A percentile compares a stretch with the other conserved stretches of the same genome.
Evolutionary conservation across 2,113 vertebrate genomes (phyloP).

Genomic region (Centrocercus urophasianus): DNA sequence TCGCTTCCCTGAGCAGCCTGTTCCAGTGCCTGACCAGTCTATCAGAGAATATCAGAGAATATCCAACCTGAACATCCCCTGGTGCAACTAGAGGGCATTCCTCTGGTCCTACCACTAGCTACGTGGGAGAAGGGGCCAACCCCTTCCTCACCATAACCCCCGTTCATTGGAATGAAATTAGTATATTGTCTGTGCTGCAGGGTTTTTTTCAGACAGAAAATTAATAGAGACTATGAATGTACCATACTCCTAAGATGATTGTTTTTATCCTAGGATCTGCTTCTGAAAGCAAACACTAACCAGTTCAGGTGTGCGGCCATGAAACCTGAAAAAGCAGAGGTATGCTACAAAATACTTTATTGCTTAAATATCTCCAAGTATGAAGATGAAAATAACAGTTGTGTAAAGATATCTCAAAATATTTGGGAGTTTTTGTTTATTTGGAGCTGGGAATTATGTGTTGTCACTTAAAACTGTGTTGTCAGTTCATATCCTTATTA

Average conservation of each 20-base stretch:
- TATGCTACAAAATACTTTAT: not conserved
- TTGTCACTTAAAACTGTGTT: not conserved
- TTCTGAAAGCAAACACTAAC: conserved; percentile 81
- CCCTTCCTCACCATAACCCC: too few relatives aligned
- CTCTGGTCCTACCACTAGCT: too few relatives aligned
- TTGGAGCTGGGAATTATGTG: not conserved
- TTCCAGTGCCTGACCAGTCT: too few relatives aligned
- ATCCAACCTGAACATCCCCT: too few relatives aligned
- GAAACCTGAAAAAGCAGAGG: conserved; percentile 77
- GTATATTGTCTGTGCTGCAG: not conserved
- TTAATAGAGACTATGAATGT: not conserved
- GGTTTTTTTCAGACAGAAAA: not conserved
- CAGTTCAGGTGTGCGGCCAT: conserved; percentile 79
- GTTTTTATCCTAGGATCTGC: conserved; percentile 69
- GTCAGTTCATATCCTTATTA: not conserved
- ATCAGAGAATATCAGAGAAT: too few relatives aligned
- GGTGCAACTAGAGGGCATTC: too few relatives aligned
- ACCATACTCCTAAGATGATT: not conserved
- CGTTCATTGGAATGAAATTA: not conserved
- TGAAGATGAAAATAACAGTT: not conserved
- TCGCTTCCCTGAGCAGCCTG: too few relatives aligned
- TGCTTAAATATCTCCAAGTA: not conserved
- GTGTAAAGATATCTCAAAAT: not conserved
- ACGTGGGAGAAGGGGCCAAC: too few relatives aligned
- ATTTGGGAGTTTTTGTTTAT: not conserved